Evolutionary conservation across 2,888 invertebrate species (phyloP).

Genomic region (Nomada goodeniana): DNA sequence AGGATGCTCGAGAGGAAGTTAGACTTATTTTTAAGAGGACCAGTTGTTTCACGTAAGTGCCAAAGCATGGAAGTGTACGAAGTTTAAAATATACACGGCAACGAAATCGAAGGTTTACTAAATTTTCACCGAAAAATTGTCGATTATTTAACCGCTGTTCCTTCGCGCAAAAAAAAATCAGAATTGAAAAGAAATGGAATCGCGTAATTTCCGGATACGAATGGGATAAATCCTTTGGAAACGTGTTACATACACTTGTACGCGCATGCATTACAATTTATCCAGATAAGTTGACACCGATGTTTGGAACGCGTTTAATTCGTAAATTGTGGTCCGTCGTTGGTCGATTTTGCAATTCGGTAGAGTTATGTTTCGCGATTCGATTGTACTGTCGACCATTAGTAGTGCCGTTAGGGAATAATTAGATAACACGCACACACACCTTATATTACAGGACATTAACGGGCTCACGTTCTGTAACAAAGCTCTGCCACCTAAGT

Average conservation of each 20-base stretch:
- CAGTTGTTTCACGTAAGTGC: neutral
- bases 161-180: neutral
- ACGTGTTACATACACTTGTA: too few species aligned
- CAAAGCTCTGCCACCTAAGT: neutral
- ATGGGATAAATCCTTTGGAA: too few species aligned
- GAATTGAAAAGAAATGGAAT: neutral
- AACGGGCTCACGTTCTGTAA: neutral
- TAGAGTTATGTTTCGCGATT: conserved; percentile 34
- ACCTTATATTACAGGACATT: conserved; percentile 24
- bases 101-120: neutral
- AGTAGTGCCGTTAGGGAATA: conserved; percentile 36
- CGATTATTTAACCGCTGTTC: neutral
- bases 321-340: conserved; percentile 39
- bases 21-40: conserved; percentile 1
- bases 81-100: neutral
- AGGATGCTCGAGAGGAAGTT: neutral
- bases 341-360: conserved; percentile 43
- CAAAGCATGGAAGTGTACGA: neutral
- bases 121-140: neutral
- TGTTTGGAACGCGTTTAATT: conserved; percentile 30
- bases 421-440: conserved; percentile 43
- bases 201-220: too few species aligned
- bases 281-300: neutral
- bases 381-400: conserved; percentile 39
- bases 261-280: neutral